These are phyloP conservation scores for Tenthredo scrophulariae DNA, from an alignment of 2,888 invertebrate genomes.

Conservation along the genomic window DNA sequence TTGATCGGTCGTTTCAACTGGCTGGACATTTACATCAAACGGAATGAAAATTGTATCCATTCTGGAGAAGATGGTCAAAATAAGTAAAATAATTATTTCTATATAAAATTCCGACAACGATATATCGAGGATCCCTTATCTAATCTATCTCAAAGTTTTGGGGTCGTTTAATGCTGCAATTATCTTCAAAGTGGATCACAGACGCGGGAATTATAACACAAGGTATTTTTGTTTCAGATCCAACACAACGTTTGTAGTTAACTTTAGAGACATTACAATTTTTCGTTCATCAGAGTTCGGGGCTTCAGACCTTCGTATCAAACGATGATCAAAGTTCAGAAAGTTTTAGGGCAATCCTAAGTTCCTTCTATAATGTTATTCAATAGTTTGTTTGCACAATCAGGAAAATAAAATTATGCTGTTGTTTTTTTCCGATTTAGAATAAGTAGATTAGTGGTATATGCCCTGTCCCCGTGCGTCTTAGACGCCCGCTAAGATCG, in stretches of 20 bases:
- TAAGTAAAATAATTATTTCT: background rate
- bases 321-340: background rate
- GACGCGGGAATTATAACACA: background rate
- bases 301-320: background rate
- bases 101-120: background rate
- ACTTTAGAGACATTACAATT: background rate
- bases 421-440: background rate
- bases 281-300: background rate
- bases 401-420: background rate
- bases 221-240: background rate
- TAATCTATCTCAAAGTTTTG: background rate
- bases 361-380: background rate
- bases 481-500: background rate
- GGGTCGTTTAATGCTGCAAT: background rate
- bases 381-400: background rate
- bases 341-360: background rate
- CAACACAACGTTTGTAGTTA: background rate
- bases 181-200: background rate
- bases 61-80: background rate
- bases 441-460: background rate
- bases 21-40: background rate
- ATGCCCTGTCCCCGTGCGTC: background rate
- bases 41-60: background rate
- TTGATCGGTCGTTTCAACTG: background rate
- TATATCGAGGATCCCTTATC: background rate